Evolutionary conservation across 2,888 invertebrate genomes (phyloP), one percentile per base, ranked within the genome.

Genomic region (Tetropium fuscum): DNA sequence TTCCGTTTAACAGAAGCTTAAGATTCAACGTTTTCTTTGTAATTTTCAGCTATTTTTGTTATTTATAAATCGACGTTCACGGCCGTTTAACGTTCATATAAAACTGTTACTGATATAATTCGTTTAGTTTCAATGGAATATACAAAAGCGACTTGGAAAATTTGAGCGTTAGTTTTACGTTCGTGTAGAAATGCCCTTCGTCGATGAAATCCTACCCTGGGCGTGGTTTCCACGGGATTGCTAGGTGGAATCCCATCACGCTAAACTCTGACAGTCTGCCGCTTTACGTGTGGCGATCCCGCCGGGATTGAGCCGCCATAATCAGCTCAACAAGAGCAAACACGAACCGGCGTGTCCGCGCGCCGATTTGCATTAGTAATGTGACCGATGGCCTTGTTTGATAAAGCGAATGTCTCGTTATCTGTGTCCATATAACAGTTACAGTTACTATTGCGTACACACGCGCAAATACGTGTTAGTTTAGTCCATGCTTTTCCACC

Each of bases 361-460:
- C 72, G 69, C 68, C 76, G 74, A 76, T 78, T 78, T 76, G 76
- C 78, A 77, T 76, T 74, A 74, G 73, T 76, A 77, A 76, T 76
- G 74, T 69, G 73, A 72, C 73, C 71, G 75, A 77, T 77, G 74
- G 69, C 71, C 74, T 74, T 77, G 75, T 76, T 76, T 72, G 75
- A 77, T 77, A 77, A 74, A 74, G 70, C 63, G 72, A 73, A 71
- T 71, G 71, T 74, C 72, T 70, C 71, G 69, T 70, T 71, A 68
- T 72, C 69, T 70, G 62, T 55, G 63, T 51, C 43, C 58, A 66
- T 57, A 60, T 68, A 69, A 66, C 66, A 63, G 64, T 64, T 65
- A 64, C 67, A 60, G 61, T 66, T 68, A 63, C 57, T 48, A 53
- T 56, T 65, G 58, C 69, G 67, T 70, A 68, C 64, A 72, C 70